These are phyloP conservation scores for Cavia aperea DNA, from an alignment of 2,113 vertebrate genomes.

Conservation along the genomic window DNA sequence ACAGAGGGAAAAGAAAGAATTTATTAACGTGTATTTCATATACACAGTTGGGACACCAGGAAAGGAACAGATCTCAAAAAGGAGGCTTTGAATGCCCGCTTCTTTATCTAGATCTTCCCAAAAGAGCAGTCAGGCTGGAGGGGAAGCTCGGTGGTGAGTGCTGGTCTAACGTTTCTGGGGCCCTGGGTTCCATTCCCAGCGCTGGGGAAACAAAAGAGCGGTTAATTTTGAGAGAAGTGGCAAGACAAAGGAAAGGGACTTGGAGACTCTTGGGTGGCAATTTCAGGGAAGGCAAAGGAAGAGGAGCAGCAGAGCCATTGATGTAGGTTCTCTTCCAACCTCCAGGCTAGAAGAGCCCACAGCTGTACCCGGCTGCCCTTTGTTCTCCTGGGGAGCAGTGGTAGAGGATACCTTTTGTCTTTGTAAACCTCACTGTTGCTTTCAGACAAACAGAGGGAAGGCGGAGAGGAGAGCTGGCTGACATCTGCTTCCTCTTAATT, in stretches of 20 bases:
- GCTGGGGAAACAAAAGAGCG: not conserved
- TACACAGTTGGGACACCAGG: not conserved
- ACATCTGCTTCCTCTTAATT: not conserved
- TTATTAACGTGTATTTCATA: not conserved
- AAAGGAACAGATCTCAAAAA: not conserved
- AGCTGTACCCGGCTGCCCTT: not conserved
- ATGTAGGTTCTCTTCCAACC: not conserved
- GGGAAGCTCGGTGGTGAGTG: not conserved
- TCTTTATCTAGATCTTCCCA: not conserved
- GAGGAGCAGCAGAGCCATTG: not conserved
- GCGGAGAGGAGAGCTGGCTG: not conserved
- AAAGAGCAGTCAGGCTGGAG: not conserved
- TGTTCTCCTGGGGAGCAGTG: not conserved
- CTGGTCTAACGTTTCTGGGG: not conserved
- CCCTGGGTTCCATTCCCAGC: not conserved
- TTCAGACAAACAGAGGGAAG: not conserved
- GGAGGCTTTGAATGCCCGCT: not conserved
- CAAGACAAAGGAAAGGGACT: not conserved
- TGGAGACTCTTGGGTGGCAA: not conserved
- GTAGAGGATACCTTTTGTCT: not conserved
- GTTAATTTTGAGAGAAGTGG: not conserved
- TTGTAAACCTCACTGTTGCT: not conserved
- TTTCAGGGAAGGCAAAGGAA: not conserved
- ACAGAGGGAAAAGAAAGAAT: not conserved
- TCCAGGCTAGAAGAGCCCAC: not conserved